Conservation (phyloP, 2,888 invertebrate genomes). For the Catocala nupta region DNA sequence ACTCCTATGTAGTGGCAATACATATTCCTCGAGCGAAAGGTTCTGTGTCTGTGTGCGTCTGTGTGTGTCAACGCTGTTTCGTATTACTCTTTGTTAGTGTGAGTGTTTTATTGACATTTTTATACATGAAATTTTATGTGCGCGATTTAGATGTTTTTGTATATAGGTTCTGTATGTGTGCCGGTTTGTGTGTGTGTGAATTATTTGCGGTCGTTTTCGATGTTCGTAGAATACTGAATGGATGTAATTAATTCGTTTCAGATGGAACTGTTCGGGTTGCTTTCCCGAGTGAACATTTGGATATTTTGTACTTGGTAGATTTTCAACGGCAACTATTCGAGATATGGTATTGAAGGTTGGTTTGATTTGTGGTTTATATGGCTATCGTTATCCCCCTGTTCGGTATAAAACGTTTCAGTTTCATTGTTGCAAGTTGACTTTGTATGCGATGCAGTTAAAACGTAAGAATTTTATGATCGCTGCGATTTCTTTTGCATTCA, state of each 20-base stretch:
- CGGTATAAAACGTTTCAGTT: background rate
- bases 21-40: slow-evolving; percentile 72
- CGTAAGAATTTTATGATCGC: slow-evolving; percentile 4
- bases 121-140: slow-evolving; percentile 85
- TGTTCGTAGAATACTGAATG: slow-evolving; percentile 79
- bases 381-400: background rate
- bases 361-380: background rate
- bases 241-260: slow-evolving; percentile 82
- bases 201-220: slow-evolving; percentile 77
- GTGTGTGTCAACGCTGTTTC: slow-evolving; percentile 48
- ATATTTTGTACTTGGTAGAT: slow-evolving; percentile 31
- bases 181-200: slow-evolving; percentile 65
- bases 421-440: slow-evolving; percentile 11
- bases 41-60: slow-evolving; percentile 57
- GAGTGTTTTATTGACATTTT: slow-evolving; percentile 85
- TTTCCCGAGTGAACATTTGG: slow-evolving; percentile 51
- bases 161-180: slow-evolving; percentile 54
- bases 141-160: slow-evolving; percentile 76
- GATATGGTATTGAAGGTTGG: slow-evolving; percentile 1
- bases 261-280: slow-evolving; percentile 61
- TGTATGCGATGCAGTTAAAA: slow-evolving; percentile 11
- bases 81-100: slow-evolving; percentile 55
- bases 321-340: slow-evolving; percentile 23
- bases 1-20: slow-evolving; percentile 75
- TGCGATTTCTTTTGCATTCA: background rate